Percentiles rank a stretch among this genome's conserved stretches.
These are phyloP conservation scores for Ondatra zibethicus DNA, from an alignment of 2,113 vertebrate genomes.

Conservation along the genomic window DNA sequence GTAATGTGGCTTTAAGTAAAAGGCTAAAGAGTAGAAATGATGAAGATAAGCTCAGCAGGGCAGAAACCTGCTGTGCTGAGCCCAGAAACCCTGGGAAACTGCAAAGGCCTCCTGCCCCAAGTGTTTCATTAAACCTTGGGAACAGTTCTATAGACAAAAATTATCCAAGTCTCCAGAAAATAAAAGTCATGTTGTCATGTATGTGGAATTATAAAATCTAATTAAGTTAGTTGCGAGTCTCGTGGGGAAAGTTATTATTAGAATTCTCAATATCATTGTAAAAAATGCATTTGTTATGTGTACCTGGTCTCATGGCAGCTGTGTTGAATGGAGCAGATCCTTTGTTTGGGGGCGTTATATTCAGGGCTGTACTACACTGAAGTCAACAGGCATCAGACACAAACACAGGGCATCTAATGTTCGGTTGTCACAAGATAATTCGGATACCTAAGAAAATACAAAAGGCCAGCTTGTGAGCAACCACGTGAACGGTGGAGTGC, in stretches of 20 bases:
- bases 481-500: neutral
- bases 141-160: constrained; percentile 16
- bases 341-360: neutral
- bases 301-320: neutral
- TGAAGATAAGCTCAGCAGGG: neutral
- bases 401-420: neutral
- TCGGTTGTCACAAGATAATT: neutral
- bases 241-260: constrained; percentile 9
- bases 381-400: neutral
- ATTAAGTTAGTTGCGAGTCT: constrained; percentile 33
- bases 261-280: neutral
- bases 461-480: neutral
- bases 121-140: neutral
- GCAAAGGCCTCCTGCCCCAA: neutral
- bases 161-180: constrained; percentile 37
- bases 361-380: neutral
- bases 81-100: neutral
- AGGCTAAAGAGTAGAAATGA: neutral
- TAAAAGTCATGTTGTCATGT: neutral
- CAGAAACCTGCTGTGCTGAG: neutral
- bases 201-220: constrained; percentile 20
- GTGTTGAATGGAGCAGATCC: neutral
- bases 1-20: constrained; percentile 29
- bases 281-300: neutral
- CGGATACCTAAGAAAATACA: neutral